Evolutionary conservation across 2,113 vertebrate species (phyloP).

Genomic region (Gobio gobio): DNA sequence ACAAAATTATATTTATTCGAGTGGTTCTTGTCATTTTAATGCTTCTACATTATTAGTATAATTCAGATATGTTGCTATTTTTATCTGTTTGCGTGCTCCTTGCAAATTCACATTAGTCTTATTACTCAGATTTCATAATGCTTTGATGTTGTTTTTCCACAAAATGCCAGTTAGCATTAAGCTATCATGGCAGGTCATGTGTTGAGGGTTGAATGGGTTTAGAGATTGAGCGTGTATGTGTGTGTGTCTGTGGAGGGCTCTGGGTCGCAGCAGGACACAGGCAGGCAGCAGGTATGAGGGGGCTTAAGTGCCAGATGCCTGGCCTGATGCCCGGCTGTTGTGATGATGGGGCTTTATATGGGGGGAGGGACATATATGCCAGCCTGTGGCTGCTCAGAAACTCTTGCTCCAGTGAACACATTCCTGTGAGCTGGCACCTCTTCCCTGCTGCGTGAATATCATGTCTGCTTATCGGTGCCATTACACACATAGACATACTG

Average conservation of each 20-base stretch:
- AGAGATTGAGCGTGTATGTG: neutral
- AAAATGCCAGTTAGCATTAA: constrained; percentile 20
- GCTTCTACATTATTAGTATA: neutral
- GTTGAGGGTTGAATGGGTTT: constrained; percentile 17
- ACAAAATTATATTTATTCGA: neutral
- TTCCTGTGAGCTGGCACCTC: constrained; percentile 10
- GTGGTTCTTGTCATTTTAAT: neutral
- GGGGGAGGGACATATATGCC: constrained; percentile 3
- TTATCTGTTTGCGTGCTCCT: neutral
- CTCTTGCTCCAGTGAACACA: constrained; percentile 4
- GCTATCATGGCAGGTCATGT: neutral
- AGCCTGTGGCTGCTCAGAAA: constrained; percentile 2
- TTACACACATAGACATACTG: neutral
- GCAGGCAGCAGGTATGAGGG: constrained; percentile 35
- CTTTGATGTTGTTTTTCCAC: constrained; percentile 16
- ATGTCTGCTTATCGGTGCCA: neutral
- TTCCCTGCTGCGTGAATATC: constrained; percentile 28
- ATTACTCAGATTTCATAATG: constrained; percentile 23
- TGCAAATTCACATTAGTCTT: constrained; percentile 3
- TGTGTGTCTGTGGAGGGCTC: neutral
- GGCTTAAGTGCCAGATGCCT: constrained; percentile 43
- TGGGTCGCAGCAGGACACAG: constrained; percentile 27
- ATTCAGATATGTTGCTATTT: neutral
- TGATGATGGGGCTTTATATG: neutral
- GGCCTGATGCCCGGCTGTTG: neutral